phyloP scores from a whole-genome alignment of 1,140 invertebrate genomes.

The Caerostris darwini region DNA sequence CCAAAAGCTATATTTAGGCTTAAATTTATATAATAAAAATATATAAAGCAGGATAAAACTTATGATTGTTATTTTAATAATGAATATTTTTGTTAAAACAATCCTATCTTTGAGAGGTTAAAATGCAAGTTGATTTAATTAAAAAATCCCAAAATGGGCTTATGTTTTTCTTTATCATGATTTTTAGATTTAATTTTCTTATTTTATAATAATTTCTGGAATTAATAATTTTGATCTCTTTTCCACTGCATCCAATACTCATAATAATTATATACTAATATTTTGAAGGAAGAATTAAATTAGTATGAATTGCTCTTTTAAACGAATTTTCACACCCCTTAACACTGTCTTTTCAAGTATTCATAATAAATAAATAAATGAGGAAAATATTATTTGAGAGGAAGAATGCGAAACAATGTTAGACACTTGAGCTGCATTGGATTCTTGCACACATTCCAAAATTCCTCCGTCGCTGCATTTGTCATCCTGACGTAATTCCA shows the following conservation, averaged over 20 bases:
- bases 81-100: too few relatives aligned
- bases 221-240: background rate
- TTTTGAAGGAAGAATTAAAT: background rate
- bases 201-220: too few relatives aligned
- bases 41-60: too few relatives aligned
- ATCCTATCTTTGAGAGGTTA: too few relatives aligned
- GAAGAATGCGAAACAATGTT: conserved; percentile 38
- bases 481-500: conserved; percentile 58
- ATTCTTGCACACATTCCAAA: conserved; percentile 53
- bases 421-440: conserved; percentile 45
- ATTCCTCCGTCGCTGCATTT: conserved; percentile 40
- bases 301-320: conserved; percentile 20
- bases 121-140: too few relatives aligned
- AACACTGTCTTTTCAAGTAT: conserved; percentile 44
- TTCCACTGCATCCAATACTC: background rate
- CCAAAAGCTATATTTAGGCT: too few relatives aligned
- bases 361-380: conserved; percentile 68
- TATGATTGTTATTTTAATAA: too few relatives aligned
- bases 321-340: background rate
- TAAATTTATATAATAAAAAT: too few relatives aligned
- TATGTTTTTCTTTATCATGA: too few relatives aligned
- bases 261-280: background rate
- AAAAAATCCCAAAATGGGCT: too few relatives aligned
- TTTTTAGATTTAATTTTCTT: too few relatives aligned
- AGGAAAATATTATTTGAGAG: conserved; percentile 63